Percentiles rank a stretch among this genome's conserved stretches.
These are phyloP conservation scores for Mungos mungo DNA, from an alignment of 2,113 vertebrate genomes.

Conservation along the genomic window DNA sequence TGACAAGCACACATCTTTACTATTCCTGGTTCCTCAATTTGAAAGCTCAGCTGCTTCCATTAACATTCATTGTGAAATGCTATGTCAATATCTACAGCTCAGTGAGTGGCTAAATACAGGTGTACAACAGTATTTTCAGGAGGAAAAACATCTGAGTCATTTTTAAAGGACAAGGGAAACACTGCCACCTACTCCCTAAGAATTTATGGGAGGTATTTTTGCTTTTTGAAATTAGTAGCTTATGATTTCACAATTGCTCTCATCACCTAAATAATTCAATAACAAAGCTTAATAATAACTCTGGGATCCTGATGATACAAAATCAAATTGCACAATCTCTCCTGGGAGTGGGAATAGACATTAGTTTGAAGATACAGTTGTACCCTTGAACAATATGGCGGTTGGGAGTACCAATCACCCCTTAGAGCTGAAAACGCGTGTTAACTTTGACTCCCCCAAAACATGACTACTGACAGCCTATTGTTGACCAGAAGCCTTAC, in stretches of 20 bases:
- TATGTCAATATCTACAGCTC: background rate
- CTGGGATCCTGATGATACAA: background rate
- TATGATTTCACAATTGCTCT: background rate
- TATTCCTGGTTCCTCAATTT: background rate
- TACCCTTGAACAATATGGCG: background rate
- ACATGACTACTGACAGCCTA: background rate
- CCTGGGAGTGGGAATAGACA: background rate
- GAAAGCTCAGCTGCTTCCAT: background rate
- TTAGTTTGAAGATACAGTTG: background rate
- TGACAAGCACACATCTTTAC: background rate
- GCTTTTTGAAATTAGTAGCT: constrained; percentile 18
- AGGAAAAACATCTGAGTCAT: background rate
- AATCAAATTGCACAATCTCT: constrained; percentile 3
- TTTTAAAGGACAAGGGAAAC: background rate
- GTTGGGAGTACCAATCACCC: background rate
- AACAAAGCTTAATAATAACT: background rate
- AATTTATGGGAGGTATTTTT: background rate
- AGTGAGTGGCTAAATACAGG: background rate
- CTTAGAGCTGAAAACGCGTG: background rate
- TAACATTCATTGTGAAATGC: background rate
- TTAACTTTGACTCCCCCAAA: background rate
- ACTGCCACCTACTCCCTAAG: background rate
- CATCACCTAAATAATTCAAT: background rate
- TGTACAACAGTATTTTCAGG: background rate
- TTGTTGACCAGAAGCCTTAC: background rate